Conservation (phyloP, 1,140 invertebrate genomes). For the Galleria mellonella region DNA sequence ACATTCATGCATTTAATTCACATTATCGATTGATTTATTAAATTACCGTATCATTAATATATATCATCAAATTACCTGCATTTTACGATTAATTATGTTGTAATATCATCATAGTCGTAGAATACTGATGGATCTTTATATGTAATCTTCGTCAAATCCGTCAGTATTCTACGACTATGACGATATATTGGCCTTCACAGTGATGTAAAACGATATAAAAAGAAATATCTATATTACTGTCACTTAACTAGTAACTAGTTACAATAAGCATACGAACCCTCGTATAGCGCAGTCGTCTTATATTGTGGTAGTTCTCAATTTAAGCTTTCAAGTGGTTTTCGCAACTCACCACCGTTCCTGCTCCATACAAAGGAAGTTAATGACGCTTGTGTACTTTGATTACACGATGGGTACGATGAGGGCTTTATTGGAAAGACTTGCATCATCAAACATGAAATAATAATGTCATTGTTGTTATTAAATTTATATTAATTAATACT, state of each 20-base stretch:
- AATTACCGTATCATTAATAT: no score
- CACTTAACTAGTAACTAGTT: conserved; percentile 22
- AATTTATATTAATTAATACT: conserved; percentile 10
- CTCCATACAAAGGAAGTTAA: conserved; percentile 47
- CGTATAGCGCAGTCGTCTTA: neutral
- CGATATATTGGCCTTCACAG: no score
- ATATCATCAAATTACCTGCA: no score
- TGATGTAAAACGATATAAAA: no score
- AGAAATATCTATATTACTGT: conserved; percentile 12
- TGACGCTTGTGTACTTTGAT: conserved; percentile 39
- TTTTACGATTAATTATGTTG: no score
- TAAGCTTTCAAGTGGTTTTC: conserved; percentile 46
- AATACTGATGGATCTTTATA: no score
- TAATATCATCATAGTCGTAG: no score
- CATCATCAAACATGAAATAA: conserved; percentile 23
- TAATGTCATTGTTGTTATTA: conserved; percentile 12
- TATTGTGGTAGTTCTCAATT: conserved; percentile 42
- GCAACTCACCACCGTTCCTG: conserved; percentile 35
- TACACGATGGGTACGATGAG: conserved; percentile 32
- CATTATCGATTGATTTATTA: no score
- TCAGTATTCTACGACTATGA: no score
- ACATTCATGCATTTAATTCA: no score
- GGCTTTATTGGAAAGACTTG: conserved; percentile 40
- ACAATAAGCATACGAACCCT: no score
- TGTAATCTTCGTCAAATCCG: no score